Evolutionary conservation across 1,140 invertebrate species (phyloP).

Genomic region (Ostrea edulis): DNA sequence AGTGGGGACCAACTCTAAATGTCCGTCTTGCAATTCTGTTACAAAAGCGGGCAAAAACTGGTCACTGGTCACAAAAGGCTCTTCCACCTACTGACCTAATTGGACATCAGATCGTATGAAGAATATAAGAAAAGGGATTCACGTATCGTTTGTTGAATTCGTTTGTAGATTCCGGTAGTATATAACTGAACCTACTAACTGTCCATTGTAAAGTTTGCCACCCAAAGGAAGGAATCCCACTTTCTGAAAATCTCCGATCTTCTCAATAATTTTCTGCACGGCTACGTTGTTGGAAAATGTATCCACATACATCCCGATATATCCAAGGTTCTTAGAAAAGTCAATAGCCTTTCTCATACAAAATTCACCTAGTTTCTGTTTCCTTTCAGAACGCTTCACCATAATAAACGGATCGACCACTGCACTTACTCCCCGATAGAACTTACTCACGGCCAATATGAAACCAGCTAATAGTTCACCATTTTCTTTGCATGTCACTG

Average conservation of each 20-base stretch:
- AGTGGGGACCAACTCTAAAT: background rate
- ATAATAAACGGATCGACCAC: conserved; percentile 67
- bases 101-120: background rate
- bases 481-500: conserved; percentile 58
- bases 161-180: conserved; percentile 62
- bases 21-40: background rate
- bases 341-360: conserved; percentile 59
- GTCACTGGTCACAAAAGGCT: background rate
- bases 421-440: conserved; percentile 59
- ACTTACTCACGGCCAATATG: conserved; percentile 64
- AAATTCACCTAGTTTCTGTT: conserved; percentile 66
- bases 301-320: conserved; percentile 66
- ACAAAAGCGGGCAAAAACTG: background rate
- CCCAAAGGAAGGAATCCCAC: conserved; percentile 66
- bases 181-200: conserved; percentile 57
- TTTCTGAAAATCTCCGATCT: conserved; percentile 58
- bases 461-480: conserved; percentile 64
- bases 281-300: conserved; percentile 66
- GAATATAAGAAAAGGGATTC: background rate
- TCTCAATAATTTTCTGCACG: conserved; percentile 66
- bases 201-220: conserved; percentile 58
- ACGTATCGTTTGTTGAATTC: background rate
- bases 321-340: conserved; percentile 61
- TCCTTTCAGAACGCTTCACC: conserved; percentile 58
- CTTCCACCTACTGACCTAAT: background rate